Evolutionary conservation across 1,140 invertebrate species (phyloP), one percentile per base, ranked within the genome.

Genomic region (Frieseomelitta varia): DNA sequence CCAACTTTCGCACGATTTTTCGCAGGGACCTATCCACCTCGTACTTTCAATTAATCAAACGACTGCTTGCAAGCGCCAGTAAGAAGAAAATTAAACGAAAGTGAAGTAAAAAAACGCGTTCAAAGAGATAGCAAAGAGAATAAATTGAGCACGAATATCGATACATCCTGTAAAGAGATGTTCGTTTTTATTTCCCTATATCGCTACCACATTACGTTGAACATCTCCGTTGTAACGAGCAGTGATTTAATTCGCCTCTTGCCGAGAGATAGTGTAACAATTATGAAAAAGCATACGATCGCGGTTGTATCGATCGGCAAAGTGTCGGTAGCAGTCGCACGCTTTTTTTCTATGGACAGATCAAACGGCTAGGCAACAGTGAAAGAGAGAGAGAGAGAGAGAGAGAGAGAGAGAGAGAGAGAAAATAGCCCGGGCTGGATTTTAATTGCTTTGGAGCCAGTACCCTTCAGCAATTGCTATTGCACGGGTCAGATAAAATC

Each of bases 281-380:
- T 88, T 86, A 85, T 88, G 72, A 77, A 65, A 21, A 74, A 73
- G 34, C 30, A 24, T 53, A 12, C 39, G 30, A 65, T 73, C 77
- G 84, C 55, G 21, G n/a, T 69, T 34, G 30, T 88, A 88, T 88
- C 75, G 87, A 82, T 81, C 80, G 56, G 47, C 19, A 85, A 88
- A 88, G 83, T 85, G 83, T 81, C 79, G 78, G 76, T 79, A 47
- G 24, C 21, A n/a, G 65, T 78, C 47, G 68, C 51, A 84, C 55
- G 39, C 63, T 75, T 84, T 88, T n/a, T 87, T 79, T 83, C 74
- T 63, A 61, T 78, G 76, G 78, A 73, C 78, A 71, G 73, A 82
- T 81, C 79, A 75, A 68, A 73, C 80, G 68, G 30, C 17, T 78
- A 30, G 72, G 63, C 74, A 79, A 56, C 83, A 72, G 21, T 75